phyloP scores from a whole-genome alignment of 1,140 invertebrate species.

The Euborellia annulipes region DNA sequence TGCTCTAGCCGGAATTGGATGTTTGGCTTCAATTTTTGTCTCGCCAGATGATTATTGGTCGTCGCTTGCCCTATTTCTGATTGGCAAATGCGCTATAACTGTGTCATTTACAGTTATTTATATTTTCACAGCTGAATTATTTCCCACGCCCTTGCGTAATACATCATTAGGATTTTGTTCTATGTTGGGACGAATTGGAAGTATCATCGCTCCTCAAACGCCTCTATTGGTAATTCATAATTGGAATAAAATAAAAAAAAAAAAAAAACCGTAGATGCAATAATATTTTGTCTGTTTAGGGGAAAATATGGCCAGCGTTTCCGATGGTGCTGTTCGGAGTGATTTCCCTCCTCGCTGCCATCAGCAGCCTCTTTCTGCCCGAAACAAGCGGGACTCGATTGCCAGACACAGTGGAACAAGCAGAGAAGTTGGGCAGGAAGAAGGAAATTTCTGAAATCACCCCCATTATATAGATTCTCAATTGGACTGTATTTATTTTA shows the following conservation, averaged over 20 bases:
- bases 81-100: conserved; percentile 26
- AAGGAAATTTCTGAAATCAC: no score
- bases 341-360: conserved; percentile 40
- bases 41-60: background rate
- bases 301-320: conserved; percentile 33
- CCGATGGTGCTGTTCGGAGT: conserved; percentile 49
- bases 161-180: conserved; percentile 32
- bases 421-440: conserved; percentile 36
- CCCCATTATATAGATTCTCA: no score
- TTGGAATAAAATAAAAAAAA: background rate
- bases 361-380: conserved; percentile 44
- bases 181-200: conserved; percentile 33
- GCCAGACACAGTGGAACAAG: conserved; percentile 51
- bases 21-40: conserved; percentile 11
- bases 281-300: conserved; percentile 21
- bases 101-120: conserved; percentile 25
- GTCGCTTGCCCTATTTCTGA: conserved; percentile 19
- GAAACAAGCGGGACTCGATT: conserved; percentile 49
- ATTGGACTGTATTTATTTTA: no score
- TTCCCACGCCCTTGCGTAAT: conserved; percentile 31
- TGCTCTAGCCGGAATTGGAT: conserved; percentile 19
- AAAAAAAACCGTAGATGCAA: no score
- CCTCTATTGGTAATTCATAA: conserved; percentile 16
- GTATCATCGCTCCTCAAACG: conserved; percentile 30
- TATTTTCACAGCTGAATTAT: conserved; percentile 29